Base-by-base conservation (phyloP, 2,888 invertebrate genomes). In the Cantharis rustica region DNA sequence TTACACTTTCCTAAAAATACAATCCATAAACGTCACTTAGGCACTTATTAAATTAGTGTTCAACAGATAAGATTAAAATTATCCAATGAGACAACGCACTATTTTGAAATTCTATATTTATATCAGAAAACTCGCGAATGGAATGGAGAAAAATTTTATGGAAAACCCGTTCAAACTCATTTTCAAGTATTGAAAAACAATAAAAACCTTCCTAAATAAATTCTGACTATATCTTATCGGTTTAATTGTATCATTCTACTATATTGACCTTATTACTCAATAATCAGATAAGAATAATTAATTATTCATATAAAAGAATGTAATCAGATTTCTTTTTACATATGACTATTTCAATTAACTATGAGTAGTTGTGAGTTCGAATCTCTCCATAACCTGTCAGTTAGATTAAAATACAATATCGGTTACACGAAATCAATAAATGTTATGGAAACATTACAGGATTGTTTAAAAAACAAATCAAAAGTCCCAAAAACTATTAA, bases 1-100 rank as follows among this genome's bases (percentile, higher is more conserved):
- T 61, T 16, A 62, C 69, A 68, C 26, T 17, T 68, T 62, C 23
- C 73, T 31, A 68, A 73, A 66, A 73, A 62, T 62, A 73, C 64
- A 66, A 20, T 68, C 68, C 62, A 62, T 73, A 68, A 73, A 68
- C 47, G 66, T 68, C 47, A 72, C 15, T 72, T 72, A 72, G 15
- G 13, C 66, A 17, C 27, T 72, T 72, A 66, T 72, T 72, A 72
- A 72, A 61, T 63, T 71, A 26, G 63, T 63, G 63, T 71, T 27
- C 26, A 27, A 23, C 27, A 63, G 26, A 27, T 27, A 27, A 27
- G 31, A 31, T 31, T 31, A 31, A 31, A 31, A 27, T 27, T 27
- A 27, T 15, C 17, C 26, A 71, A 62, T 63, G 27, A 66, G 16
- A 72, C 47, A 31, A 66, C 27, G 64, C 31, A 31, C 31, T 31